phyloP scores from a whole-genome alignment of 1,140 invertebrate genomes.

The Bombus fervidus region DNA sequence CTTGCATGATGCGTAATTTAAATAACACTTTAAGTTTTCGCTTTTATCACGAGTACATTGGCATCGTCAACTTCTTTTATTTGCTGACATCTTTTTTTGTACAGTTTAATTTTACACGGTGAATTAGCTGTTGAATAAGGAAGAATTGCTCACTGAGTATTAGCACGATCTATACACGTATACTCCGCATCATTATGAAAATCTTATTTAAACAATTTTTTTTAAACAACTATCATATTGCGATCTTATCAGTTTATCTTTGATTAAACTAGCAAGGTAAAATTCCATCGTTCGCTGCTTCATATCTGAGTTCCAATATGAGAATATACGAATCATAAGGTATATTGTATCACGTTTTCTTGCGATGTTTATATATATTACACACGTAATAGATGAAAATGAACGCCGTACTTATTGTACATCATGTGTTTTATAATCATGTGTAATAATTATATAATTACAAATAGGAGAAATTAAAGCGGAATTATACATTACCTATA shows the following conservation, averaged over 20 bases:
- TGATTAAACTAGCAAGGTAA: neutral
- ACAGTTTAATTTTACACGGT: too few relatives aligned
- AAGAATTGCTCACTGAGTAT: too few relatives aligned
- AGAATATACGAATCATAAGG: neutral
- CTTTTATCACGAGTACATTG: neutral
- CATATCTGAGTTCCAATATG: neutral
- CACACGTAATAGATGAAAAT: too few relatives aligned
- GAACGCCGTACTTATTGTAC: too few relatives aligned
- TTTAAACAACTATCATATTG: neutral
- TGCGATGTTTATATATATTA: too few relatives aligned
- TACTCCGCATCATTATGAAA: neutral
- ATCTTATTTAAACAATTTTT: neutral
- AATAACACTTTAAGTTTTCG: constrained; percentile 9
- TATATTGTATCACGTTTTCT: too few relatives aligned
- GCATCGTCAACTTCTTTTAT: too few relatives aligned
- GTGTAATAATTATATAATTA: too few relatives aligned
- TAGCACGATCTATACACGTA: neutral
- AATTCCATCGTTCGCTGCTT: neutral
- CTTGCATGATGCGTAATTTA: neutral
- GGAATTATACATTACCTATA: too few relatives aligned
- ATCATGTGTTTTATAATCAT: too few relatives aligned
- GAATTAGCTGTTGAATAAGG: too few relatives aligned
- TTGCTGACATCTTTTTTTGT: neutral
- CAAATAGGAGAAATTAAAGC: too few relatives aligned
- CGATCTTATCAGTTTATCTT: constrained; percentile 10